Conservation (phyloP, 2,113 vertebrate genomes). For the Uropsilus gracilis region DNA sequence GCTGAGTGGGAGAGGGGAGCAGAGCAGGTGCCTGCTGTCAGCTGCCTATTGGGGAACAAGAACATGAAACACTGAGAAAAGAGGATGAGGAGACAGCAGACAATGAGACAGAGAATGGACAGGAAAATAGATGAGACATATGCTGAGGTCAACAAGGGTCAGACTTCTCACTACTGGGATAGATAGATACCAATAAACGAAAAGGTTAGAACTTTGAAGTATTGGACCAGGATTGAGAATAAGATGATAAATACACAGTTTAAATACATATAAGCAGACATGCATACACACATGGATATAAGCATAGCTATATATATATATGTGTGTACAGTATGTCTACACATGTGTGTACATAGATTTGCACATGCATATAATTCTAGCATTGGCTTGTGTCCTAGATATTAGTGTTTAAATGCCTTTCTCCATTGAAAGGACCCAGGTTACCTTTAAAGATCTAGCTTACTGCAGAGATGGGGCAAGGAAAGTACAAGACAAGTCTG, state of each 20-base stretch:
- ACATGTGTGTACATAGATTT: background rate
- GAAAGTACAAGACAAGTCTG: background rate
- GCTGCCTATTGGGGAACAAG: background rate
- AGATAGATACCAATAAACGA: background rate
- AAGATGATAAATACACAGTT: background rate
- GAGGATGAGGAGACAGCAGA: background rate
- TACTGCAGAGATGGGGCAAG: background rate
- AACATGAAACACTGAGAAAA: fast-evolving
- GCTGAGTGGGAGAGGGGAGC: fast-evolving
- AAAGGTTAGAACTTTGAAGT: background rate
- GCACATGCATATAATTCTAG: too few species aligned
- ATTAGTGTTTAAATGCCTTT: too few species aligned
- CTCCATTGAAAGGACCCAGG: background rate
- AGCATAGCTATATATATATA: too few species aligned
- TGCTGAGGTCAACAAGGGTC: background rate
- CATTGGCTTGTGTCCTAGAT: too few species aligned
- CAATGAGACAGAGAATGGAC: fast-evolving
- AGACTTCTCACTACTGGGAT: background rate
- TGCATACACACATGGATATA: background rate
- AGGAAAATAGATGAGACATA: background rate
- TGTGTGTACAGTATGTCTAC: background rate
- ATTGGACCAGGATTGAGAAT: background rate
- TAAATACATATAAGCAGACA: background rate
- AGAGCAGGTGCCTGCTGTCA: background rate
- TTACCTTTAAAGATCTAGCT: background rate